Conservation (phyloP, 2,113 vertebrate species). For the Illadopsis cleaveri region DNA sequence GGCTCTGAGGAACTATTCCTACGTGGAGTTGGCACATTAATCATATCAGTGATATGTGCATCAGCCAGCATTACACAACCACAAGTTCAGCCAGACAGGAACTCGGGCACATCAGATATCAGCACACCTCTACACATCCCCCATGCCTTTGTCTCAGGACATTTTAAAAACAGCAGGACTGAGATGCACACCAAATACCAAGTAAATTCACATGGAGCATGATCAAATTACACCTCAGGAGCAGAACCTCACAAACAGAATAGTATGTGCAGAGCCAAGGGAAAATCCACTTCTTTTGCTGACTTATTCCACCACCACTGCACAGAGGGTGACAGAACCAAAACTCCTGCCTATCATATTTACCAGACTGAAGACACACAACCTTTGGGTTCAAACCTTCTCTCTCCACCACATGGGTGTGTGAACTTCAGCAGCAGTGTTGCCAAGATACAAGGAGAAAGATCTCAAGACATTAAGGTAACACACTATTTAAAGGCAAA, state of each 20-base stretch:
- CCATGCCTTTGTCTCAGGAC: not conserved
- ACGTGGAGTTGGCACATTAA: not conserved
- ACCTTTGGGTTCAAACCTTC: not conserved
- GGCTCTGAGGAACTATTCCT: not conserved
- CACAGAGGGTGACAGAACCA: not conserved
- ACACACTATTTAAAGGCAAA: constrained; percentile 39
- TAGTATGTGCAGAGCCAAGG: not conserved
- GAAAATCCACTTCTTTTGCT: not conserved
- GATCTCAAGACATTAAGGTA: constrained; percentile 40
- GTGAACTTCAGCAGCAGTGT: constrained; percentile 24
- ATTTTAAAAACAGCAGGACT: not conserved
- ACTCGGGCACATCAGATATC: not conserved
- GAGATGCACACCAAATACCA: not conserved
- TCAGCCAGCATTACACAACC: not conserved
- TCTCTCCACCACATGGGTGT: not conserved
- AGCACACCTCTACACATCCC: not conserved
- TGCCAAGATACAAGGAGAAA: constrained; percentile 51
- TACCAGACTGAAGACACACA: not conserved
- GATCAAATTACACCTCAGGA: not conserved
- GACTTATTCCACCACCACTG: not conserved
- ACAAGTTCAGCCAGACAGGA: not conserved
- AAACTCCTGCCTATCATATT: not conserved
- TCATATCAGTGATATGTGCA: not conserved
- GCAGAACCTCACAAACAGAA: not conserved
- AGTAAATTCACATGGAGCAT: not conserved